Evolutionary conservation across 2,888 invertebrate genomes (phyloP), one percentile per base, ranked within the genome.

Genomic region (Drosophila differens): DNA sequence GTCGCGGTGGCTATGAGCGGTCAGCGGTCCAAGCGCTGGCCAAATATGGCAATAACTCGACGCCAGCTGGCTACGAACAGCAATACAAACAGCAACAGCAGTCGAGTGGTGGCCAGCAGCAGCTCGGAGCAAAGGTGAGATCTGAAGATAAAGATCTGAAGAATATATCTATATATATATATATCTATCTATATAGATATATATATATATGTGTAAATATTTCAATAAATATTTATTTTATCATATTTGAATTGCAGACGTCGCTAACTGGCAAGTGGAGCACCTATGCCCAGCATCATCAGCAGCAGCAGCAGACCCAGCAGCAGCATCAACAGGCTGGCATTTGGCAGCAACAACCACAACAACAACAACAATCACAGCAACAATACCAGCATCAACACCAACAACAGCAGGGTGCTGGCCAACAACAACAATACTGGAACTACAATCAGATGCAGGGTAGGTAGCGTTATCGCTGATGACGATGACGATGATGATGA

Each of bases 1-100:
- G 93, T 93, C 93, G 93, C 93, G 93, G 93, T 93, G 93, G 93
- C 93, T 93, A 92, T 92, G 93, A 92, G 86, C 91, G 93, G 77
- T 92, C 93, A 88, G 89, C 92, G 85, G 91, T 91, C 51, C 85
- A 74, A 81, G 72, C 91, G 83, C 82, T 89, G 85, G 88, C 91
- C 75, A 88, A 91, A 57, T 77, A 85, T 66, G 85, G 82, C 67
- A 83, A 83, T 70, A 87, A 77, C 66, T 70, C 90, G 54, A 70
- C 76, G 54, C 72, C 70, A 59, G 57, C 70, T 62, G 87, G 82
- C 60, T 91, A 92, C 77, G 90, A 91, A 76, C 91, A 91, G 70
- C 91, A 91, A 72, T 90, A 90, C 79, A 90, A 84, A 67, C 88
- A 81, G 67, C 87, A 57, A 60, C 87, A 57, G 67, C 88, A 88